Percentiles rank a stretch among this genome's conserved stretches.
Conservation (phyloP, 2,797 vertebrate genomes). For the Lacerta viridis region DNA sequence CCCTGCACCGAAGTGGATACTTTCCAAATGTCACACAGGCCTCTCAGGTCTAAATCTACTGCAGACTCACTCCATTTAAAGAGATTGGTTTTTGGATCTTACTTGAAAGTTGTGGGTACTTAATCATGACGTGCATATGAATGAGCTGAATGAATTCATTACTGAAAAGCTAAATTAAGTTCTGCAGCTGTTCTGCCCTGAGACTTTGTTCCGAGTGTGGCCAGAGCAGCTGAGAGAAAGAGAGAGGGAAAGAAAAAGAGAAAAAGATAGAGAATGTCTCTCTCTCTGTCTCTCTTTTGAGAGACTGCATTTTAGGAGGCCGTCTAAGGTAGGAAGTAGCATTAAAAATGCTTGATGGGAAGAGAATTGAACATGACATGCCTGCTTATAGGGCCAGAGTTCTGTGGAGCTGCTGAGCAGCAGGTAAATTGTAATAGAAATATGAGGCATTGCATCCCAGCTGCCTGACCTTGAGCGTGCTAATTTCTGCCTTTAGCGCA, state of each 20-base stretch:
- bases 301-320: constrained; percentile 66
- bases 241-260: neutral
- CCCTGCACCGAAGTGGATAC: constrained; percentile 57
- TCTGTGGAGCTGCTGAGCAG: constrained; percentile 28
- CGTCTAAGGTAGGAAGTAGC: constrained; percentile 60
- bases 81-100: constrained; percentile 75
- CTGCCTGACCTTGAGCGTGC: constrained; percentile 46
- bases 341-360: constrained; percentile 69
- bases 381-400: constrained; percentile 48
- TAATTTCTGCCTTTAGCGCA: constrained; percentile 59
- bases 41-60: constrained; percentile 74
- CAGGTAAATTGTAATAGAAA: constrained; percentile 30
- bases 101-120: constrained; percentile 76
- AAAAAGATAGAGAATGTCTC: neutral
- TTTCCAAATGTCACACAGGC: constrained; percentile 68
- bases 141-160: constrained; percentile 80
- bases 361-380: constrained; percentile 69
- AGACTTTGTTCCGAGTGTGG: constrained; percentile 67
- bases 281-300: constrained; percentile 62
- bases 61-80: constrained; percentile 76
- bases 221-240: constrained; percentile 64
- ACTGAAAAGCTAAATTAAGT: constrained; percentile 78
- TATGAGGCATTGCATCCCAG: neutral
- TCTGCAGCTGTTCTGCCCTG: constrained; percentile 80
- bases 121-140: constrained; percentile 74